Conservation (phyloP, 1,140 invertebrate genomes). For the Neocloeon triangulifer region DNA sequence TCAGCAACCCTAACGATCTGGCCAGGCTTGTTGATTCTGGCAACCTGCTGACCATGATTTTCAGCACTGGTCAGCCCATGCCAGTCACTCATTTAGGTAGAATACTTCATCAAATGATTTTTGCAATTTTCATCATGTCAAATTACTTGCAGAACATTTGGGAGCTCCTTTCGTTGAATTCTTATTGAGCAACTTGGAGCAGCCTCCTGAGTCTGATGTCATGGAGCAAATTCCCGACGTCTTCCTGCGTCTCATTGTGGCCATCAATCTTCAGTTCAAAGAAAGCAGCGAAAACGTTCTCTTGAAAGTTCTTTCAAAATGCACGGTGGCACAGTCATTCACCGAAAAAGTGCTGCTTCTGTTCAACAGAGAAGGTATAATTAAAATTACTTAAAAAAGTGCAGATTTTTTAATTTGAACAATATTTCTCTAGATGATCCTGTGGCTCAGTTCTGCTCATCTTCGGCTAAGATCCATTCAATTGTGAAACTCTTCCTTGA, state of each 20-base stretch:
- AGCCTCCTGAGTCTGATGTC: conserved; percentile 43
- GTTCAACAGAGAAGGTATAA: conserved; percentile 68
- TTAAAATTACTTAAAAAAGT: conserved; percentile 2
- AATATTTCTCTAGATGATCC: conserved; percentile 49
- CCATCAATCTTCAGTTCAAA: conserved; percentile 70
- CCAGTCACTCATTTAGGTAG: conserved; percentile 57
- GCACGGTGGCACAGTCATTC: conserved; percentile 55
- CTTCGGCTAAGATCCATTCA: conserved; percentile 32
- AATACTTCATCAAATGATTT: too few relatives aligned
- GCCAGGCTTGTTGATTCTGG: conserved; percentile 49
- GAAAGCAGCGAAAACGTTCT: conserved; percentile 43
- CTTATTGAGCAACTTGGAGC: conserved; percentile 57
- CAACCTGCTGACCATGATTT: conserved; percentile 57
- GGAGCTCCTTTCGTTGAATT: conserved; percentile 57
- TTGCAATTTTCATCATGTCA: too few relatives aligned
- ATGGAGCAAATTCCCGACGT: conserved; percentile 40
- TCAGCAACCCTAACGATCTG: conserved; percentile 40
- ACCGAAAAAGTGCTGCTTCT: conserved; percentile 72
- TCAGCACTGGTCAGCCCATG: conserved; percentile 71
- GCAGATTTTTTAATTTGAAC: background rate
- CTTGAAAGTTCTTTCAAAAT: conserved; percentile 42
- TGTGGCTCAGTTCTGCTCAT: conserved; percentile 40
- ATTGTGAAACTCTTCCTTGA: conserved; percentile 73
- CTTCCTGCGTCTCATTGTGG: conserved; percentile 60
- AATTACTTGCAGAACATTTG: conserved; percentile 54